Evolutionary conservation across 1,140 invertebrate species (phyloP), one percentile per base, ranked within the genome.

Genomic region (Drosophila pseudoananassae): DNA sequence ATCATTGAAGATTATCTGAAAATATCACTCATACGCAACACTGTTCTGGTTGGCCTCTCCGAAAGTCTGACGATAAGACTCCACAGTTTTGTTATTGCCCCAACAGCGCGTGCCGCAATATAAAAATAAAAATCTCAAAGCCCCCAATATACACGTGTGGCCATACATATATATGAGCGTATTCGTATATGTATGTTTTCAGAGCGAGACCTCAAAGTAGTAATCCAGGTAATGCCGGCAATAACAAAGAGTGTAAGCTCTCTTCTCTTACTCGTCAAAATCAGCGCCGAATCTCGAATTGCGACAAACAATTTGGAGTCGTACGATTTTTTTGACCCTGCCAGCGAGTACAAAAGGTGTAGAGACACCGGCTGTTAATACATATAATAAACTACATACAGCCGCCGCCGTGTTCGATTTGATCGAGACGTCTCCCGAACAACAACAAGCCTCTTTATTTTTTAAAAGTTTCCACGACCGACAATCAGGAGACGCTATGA

Each of bases 91-190:
- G 23, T 72, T 73, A 49, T 74, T 52, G 33, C 52, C 52, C 20
- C 59, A 57, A 51, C 17, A 20, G 53, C 59, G 70, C 71, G 71
- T 74, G 69, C 71, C 70, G 38, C 29, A 52, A 65, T 57, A 75
- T 75, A 75, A 46, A 74, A 75, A 75, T 75, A 75, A 57, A 75
- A 75, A 75, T 75, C 70, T 57, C 12, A 52, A 75, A 75, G 47
- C 46, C 52, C 46, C 27, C 43, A 14, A 47, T 60, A 59, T 20
- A 65, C 31, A 57, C 51, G 47, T 56, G 59, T 47, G 27, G 33
- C 36, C 29, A 49, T 50, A 56, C 12, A 10, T 38, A 31, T 15
- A 50, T 9, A 14, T n/a, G 5, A 14, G 20, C 50, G 9, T 50
- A 38, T 15, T 27, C 8, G 46, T 68, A 38, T 17, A 3, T 17